These are phyloP conservation scores for Engraulis encrasicolus DNA, from an alignment of 2,113 vertebrate species.

Conservation along the genomic window DNA sequence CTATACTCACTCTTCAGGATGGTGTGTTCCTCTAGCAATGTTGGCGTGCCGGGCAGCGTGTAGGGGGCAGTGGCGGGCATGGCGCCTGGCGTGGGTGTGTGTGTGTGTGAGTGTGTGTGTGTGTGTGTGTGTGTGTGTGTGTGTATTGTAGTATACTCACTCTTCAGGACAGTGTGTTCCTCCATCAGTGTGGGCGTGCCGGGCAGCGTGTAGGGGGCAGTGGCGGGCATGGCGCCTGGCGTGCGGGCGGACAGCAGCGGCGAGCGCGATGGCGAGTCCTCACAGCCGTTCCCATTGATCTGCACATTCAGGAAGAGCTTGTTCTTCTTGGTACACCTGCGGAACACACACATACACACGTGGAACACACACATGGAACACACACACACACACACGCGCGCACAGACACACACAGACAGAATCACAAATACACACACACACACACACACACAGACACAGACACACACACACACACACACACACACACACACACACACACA, in stretches of 20 bases:
- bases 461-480: neutral
- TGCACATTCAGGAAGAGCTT: slow-evolving; percentile 73
- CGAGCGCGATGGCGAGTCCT: slow-evolving; percentile 75
- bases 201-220: slow-evolving; percentile 71
- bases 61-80: no score
- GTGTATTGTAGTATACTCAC: slow-evolving; percentile 59
- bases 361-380: no score
- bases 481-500: neutral
- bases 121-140: slow-evolving; percentile 21
- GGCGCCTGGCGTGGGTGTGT: no score
- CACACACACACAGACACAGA: neutral
- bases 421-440: neutral
- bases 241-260: slow-evolving; percentile 63
- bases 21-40: no score
- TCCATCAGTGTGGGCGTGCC: slow-evolving; percentile 78
- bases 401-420: neutral
- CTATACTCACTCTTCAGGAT: no score
- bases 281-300: slow-evolving; percentile 72
- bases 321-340: slow-evolving; percentile 84
- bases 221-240: slow-evolving; percentile 59
- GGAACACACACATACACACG: slow-evolving; percentile 26
- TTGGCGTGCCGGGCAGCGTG: no score
- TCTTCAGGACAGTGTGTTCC: slow-evolving; percentile 73
- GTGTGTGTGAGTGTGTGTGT: no score
- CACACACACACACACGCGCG: neutral